Evolutionary conservation across 2,888 invertebrate genomes (phyloP), one percentile per base, ranked within the genome.

Genomic region (Mechanitis messenoides): DNA sequence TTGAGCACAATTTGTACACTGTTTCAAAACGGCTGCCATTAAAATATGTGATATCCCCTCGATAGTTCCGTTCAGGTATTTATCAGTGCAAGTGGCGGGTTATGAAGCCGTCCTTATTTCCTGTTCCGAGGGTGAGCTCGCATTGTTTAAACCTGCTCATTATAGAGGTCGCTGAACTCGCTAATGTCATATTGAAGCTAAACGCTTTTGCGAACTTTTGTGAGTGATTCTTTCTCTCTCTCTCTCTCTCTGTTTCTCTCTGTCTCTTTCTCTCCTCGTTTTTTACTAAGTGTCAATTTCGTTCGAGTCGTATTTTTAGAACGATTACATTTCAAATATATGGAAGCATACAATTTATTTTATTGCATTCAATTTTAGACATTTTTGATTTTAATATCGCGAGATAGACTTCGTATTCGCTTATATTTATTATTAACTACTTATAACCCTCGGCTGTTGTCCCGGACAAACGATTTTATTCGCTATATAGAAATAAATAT

Each of bases 121-220:
- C 83, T 80, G 77, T 75, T 20, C 20, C 20, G 63, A 66, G 74
- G 74, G 83, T 80, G 81, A 69, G 73, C 71, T 66, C 64, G 63
- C 64, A 71, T 75, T 75, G 74, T 74, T 71, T 69, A 67, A 62
- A 68, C 62, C 69, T 20, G 20, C 77, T 78, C 78, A 74, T 77
- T 77, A 76, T 72, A 62, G 72, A 75, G 81, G 78, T 78, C 78
- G 75, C 71, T 74, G 80, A 75, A 72, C 83, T 69, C 55, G 66
- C 53, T 35, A 56, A 61, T 58, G 50, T 55, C 12, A 20, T 59
- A 46, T 61, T 50, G 50, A 31, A 50, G 31, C 50, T 47, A 47
- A 47, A 47, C 47, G 47, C 20, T 50, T 31, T 50, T 31, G 50
- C 31, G 50, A 31, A n/a, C 47, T 28, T 47, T 47, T 47, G 47